These are phyloP conservation scores for Acanthisitta chloris DNA, from an alignment of 2,113 vertebrate species.

Conservation along the genomic window DNA sequence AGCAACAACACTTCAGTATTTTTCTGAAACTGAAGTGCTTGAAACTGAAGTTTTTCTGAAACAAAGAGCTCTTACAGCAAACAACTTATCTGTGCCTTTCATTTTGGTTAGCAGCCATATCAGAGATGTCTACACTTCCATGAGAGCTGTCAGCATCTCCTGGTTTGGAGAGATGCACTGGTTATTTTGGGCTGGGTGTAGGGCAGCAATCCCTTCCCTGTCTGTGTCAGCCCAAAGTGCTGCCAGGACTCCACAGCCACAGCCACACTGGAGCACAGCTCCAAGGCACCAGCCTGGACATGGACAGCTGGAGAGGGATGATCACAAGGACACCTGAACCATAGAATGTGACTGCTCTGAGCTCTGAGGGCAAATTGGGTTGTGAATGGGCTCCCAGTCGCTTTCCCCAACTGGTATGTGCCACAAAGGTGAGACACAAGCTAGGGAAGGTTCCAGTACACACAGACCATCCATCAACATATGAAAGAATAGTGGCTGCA, in stretches of 20 bases:
- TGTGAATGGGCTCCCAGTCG: neutral
- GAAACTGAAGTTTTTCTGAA: neutral
- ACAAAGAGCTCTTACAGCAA: neutral
- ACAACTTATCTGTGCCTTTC: neutral
- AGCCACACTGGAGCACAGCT: neutral
- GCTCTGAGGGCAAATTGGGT: neutral
- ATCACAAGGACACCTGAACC: neutral
- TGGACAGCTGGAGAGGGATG: neutral
- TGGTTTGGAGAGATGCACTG: neutral
- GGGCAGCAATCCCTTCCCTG: neutral
- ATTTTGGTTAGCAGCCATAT: neutral
- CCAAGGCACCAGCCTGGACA: neutral
- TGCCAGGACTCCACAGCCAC: fast-evolving
- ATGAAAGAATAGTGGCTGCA: neutral
- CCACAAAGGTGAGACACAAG: neutral
- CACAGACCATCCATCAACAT: neutral
- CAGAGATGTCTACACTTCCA: neutral
- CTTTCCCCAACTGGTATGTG: neutral
- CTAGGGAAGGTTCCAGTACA: neutral
- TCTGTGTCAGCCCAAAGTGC: neutral
- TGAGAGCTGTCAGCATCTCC: neutral
- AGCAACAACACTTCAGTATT: neutral
- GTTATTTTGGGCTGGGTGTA: neutral
- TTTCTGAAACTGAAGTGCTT: neutral
- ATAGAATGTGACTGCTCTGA: fast-evolving